Conservation (phyloP, 1,140 invertebrate species). For the Globodera rostochiensis region DNA sequence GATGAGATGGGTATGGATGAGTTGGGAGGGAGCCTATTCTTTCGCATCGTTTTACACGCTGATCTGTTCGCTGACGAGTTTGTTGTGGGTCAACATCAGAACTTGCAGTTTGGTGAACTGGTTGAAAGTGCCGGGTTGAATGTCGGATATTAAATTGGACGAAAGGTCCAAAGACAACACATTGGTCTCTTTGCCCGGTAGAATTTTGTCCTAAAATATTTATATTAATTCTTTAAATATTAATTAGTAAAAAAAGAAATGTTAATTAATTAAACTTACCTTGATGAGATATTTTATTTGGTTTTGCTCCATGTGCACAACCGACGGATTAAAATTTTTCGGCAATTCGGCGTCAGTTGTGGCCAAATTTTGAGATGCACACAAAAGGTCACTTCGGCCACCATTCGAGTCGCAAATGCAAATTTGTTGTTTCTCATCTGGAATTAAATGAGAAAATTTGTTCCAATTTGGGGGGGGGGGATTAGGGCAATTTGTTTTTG, state of each 20-base stretch:
- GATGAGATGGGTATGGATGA: too few relatives aligned
- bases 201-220: constrained; percentile 21
- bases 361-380: not conserved
- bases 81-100: constrained; percentile 33
- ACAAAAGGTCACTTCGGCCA: not conserved
- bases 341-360: not conserved
- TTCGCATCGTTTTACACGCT: constrained; percentile 18
- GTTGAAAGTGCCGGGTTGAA: constrained; percentile 23
- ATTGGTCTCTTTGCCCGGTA: constrained; percentile 27
- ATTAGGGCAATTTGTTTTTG: too few relatives aligned
- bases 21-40: too few relatives aligned
- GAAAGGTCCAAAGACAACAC: constrained; percentile 28
- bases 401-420: not conserved
- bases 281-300: not conserved
- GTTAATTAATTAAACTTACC: not conserved
- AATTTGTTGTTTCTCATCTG: not conserved
- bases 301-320: constrained; percentile 5
- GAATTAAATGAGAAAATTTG: not conserved
- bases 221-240: not conserved
- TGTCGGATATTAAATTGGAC: constrained; percentile 24
- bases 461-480: too few relatives aligned
- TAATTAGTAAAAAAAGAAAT: not conserved
- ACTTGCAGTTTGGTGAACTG: constrained; percentile 29
- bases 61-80: constrained; percentile 23
- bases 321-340: not conserved